Conservation (phyloP, 2,888 invertebrate genomes). For the Agrenia bidenticulata region DNA sequence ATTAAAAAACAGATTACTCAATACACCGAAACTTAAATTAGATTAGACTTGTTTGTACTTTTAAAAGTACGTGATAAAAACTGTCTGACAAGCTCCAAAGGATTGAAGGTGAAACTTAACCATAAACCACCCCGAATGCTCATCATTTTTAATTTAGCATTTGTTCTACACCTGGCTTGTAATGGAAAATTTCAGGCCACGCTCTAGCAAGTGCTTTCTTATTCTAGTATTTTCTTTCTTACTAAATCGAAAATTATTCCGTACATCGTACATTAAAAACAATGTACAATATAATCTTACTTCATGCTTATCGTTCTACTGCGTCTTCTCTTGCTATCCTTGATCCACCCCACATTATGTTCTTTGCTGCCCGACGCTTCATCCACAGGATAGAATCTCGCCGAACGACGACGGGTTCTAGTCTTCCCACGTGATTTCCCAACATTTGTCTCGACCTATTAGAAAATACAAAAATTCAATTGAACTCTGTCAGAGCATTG, state of each 20-base stretch:
- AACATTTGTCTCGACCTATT: neutral
- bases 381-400: slow-evolving; percentile 45
- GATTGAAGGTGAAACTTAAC: slow-evolving; percentile 33
- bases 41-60: no score
- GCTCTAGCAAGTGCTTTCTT: slow-evolving; percentile 42
- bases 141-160: slow-evolving; percentile 36
- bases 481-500: neutral
- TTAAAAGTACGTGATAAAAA: no score
- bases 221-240: slow-evolving; percentile 6
- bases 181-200: slow-evolving; percentile 27
- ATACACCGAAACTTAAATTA: no score
- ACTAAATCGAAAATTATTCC: slow-evolving; percentile 14
- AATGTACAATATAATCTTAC: slow-evolving; percentile 29
- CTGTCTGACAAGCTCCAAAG: slow-evolving; percentile 43
- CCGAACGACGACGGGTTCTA: slow-evolving; percentile 29
- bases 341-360: slow-evolving; percentile 96
- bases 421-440: slow-evolving; percentile 6
- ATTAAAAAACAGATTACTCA: no score
- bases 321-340: slow-evolving; percentile 65
- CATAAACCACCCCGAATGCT: slow-evolving; percentile 38
- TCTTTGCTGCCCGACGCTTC: slow-evolving; percentile 62
- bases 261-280: no score
- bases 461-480: neutral
- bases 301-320: slow-evolving; percentile 42
- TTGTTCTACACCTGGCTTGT: slow-evolving; percentile 40